phyloP scores from a whole-genome alignment of 2,113 vertebrate genomes.

The Chlorocebus sabaeus region DNA sequence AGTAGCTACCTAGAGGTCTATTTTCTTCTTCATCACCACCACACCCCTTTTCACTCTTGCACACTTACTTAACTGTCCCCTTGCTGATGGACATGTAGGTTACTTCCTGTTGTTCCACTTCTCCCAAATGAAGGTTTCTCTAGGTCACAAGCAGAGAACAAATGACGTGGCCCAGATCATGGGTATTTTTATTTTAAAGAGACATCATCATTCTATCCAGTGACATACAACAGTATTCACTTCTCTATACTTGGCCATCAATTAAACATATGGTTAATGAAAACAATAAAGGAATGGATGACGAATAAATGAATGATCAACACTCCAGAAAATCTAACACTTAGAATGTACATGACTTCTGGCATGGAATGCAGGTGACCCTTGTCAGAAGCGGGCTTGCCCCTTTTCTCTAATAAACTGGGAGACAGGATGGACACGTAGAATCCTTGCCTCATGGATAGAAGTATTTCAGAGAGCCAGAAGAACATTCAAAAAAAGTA shows the following conservation, averaged over 20 bases:
- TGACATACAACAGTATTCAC: neutral
- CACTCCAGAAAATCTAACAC: neutral
- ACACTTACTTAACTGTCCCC: neutral
- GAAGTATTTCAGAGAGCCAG: neutral
- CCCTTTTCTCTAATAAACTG: neutral
- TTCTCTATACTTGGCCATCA: neutral
- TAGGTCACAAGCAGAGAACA: fast-evolving
- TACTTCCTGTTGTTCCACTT: neutral
- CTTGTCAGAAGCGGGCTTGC: neutral
- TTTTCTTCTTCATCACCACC: neutral
- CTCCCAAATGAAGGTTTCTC: neutral
- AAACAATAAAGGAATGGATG: neutral
- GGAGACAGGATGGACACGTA: fast-evolving
- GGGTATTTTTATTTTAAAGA: neutral
- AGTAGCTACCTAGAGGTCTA: too few species aligned
- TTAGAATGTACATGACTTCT: too few species aligned
- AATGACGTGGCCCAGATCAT: neutral
- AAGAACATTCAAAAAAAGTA: neutral
- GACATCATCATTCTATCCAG: neutral
- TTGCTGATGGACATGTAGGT: neutral
- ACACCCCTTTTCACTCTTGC: fast-evolving
- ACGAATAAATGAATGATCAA: neutral
- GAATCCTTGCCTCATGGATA: neutral
- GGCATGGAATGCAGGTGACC: neutral
- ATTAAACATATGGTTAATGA: neutral